Base-by-base conservation (phyloP, 2,113 vertebrate genomes). In the Phylloscopus whistleri region DNA sequence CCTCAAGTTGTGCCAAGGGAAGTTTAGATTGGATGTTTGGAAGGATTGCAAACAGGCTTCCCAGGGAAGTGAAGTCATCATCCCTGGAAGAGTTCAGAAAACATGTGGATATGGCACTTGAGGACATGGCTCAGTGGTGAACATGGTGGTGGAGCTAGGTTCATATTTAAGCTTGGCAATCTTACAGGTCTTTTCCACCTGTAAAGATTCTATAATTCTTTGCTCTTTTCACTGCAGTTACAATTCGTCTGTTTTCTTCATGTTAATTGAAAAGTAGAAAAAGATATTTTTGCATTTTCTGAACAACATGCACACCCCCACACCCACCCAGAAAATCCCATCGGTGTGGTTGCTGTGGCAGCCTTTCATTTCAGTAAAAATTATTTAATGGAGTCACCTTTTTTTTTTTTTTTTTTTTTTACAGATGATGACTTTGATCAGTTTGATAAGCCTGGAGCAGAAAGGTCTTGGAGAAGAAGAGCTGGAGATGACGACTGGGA, bases 391-490 rank as follows among this genome's bases (percentile, higher is more conserved):
- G 80, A 64, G 58, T 96, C 51, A 58, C 79, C 7, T 84, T 93
- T 43, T 44, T 46, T 30, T 63, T 63, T 30, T 63, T 63, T 68
- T 85, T 96, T 95, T 86, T 41, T 41, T 41, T 41, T 41, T 11
- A 33, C 98, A 99, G 99, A 99, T 97, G 99, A 98, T 89, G 98
- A 98, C 95, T 99, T 99, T 97, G 99, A 99, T 96, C 98, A 99
- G 84, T 99, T 99, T 96, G 98, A 99, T 97, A 99, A 99, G 97
- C 99, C 99, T 49, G 99, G 99, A 78, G 98, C 99, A 27, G 99
- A 99, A 97, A 98, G 99, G 39, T 99, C 98, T 76, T 99, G 99
- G 97, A 98, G 99, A 87, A 98, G 99, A 92, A 98, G 99, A 97
- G 98, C 99, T 62, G 99, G 97, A 13, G 98, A 99, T 90, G 98